Base-by-base conservation (phyloP, 2,113 vertebrate species). In the Otolemur garnettii region DNA sequence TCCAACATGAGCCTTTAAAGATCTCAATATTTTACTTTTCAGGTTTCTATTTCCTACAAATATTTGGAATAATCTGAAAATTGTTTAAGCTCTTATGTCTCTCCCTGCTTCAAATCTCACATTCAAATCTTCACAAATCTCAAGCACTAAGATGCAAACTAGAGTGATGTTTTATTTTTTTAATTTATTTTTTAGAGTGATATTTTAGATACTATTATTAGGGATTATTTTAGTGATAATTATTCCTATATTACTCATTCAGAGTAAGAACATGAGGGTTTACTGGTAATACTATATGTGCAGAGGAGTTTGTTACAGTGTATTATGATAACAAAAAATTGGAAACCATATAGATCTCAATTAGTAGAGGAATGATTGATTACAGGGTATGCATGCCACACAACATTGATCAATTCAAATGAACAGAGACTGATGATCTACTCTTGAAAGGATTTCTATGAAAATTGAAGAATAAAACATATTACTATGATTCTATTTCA, bases 21-120 rank as follows among this genome's bases (percentile, higher is more conserved):
- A 38, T 83, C 28, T 94, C 24, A 55, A 38, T 68, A 53, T 85
- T 88, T 95, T 91, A 91, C 88, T 84, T 95, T 92, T 85, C 38
- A 89, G 21, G 15, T 84, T 94, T 84, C 78, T 55, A 53, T 93
- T 87, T 85, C 38, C 72, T 75, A 57, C 38, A 50, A 75, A 42
- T 85, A 62, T 60, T 81, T 81, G 35, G 11, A 87, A 64, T 78
- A 74, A 87, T 69, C 59, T 26, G 18, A 93, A 88, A 79, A 93
- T 55, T 77, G 12, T 81, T 88, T 87, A 66, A 93, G 26, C 82
- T 71, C 13, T 57, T 10, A 35, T 66, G 38, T 89, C 78, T 92
- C 62, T 50, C 71, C 33, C 90, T 57, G 15, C 24, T 93, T 82
- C n/a, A 95, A 45, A 87, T 69, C 42, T 86, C 38, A 69, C n/a